A percentile compares a stretch with the other conserved stretches of the same genome.
Conservation (phyloP, 2,888 invertebrate genomes). For the Eristalis tenax region DNA sequence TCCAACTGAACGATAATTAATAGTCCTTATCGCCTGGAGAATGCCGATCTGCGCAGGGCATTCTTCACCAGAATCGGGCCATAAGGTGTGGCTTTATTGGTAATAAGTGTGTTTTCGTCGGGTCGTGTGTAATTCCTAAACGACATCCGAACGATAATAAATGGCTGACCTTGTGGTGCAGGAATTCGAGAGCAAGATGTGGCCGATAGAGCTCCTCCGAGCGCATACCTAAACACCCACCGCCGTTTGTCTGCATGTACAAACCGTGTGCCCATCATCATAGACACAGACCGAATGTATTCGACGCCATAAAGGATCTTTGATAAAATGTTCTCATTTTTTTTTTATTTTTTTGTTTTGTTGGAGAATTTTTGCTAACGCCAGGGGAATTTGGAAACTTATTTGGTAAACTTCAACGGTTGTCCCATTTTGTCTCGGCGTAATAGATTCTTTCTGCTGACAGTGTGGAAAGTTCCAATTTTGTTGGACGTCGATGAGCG, state of each 20-base stretch:
- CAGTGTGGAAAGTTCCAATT: slow-evolving; percentile 16
- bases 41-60: slow-evolving; percentile 12
- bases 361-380: slow-evolving; percentile 49
- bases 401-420: slow-evolving; percentile 59
- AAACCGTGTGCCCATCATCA: too few relatives aligned
- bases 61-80: slow-evolving; percentile 21
- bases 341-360: slow-evolving; percentile 19
- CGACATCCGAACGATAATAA: slow-evolving; percentile 53
- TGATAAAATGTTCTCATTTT: slow-evolving; percentile 8
- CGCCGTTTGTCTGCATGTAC: too few relatives aligned
- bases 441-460: slow-evolving; percentile 34
- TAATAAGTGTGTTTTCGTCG: slow-evolving; percentile 15
- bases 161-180: slow-evolving; percentile 49
- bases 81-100: slow-evolving; percentile 54
- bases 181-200: slow-evolving; percentile 35
- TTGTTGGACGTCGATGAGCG: neutral
- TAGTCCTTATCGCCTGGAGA: slow-evolving; percentile 50
- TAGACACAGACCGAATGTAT: slow-evolving; percentile 4
- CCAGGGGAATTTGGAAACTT: slow-evolving; percentile 42
- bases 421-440: slow-evolving; percentile 2
- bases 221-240: neutral
- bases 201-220: slow-evolving; percentile 29
- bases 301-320: slow-evolving; percentile 25
- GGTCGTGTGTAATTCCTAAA: slow-evolving; percentile 26
- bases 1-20: slow-evolving; percentile 53